Evolutionary conservation across 2,888 invertebrate genomes (phyloP), one percentile per base, ranked within the genome.

Genomic region (Coecobrya sp.): DNA sequence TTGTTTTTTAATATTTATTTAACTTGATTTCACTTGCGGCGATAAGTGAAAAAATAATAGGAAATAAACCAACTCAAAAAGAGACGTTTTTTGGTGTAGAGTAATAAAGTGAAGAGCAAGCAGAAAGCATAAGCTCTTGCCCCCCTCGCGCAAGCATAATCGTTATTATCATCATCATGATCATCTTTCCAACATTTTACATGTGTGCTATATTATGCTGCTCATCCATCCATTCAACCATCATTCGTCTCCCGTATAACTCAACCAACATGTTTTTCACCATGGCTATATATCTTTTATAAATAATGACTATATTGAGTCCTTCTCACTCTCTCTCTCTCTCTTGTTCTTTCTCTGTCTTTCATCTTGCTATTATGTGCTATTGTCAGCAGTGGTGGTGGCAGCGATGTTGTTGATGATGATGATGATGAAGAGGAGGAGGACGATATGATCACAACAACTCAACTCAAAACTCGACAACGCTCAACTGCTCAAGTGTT

Each of bases 11-110:
- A 52, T 81, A 81, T 59, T 81, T 81, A 59, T 81, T 55, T 55
- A 81, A 81, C 81, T 81, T 55, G 36, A 81, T 81, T 81, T 81
- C 81, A 36, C 81, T 81, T 55, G 36, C 81, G 55, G 81, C 81
- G n/a, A 81, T 55, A 55, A 55, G n/a, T 19, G 27, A 81, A 81
- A 79, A 81, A 22, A 55, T 11, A 81, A 52, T 49, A 62, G 10
- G n/a, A 62, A 62, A 62, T 25, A 62, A 62, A 62, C 62, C 62
- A 62, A 62, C 4, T 62, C 22, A 62, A 62, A 62, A 62, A 22
- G 22, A 62, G 1, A 25, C 25, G 7, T n/a, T 55, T 55, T 22
- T 62, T 25, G 22, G 22, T 62, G 22, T 62, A 76, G 19, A 13
- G 76, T 10, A 13, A n/a, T 10, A 36, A 36, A 36, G n/a, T 5